These are phyloP conservation scores for Patagioenas fasciata DNA, from an alignment of 2,113 vertebrate genomes.

Conservation along the genomic window DNA sequence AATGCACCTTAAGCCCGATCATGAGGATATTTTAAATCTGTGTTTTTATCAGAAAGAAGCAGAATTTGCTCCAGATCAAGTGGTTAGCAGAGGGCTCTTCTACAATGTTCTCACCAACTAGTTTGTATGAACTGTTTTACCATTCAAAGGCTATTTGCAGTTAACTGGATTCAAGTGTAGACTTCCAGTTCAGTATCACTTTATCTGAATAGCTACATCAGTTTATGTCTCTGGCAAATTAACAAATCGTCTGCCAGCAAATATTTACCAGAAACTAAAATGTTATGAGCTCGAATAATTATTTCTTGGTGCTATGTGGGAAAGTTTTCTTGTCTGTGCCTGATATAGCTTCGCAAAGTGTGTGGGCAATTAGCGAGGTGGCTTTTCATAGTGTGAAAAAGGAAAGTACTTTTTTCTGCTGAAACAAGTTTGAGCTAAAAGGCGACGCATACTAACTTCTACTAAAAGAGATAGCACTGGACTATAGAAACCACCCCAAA, in stretches of 20 bases:
- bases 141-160: background rate
- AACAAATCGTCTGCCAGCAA: background rate
- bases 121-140: background rate
- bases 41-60: background rate
- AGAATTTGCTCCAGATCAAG: background rate
- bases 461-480: background rate
- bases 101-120: background rate
- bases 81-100: background rate
- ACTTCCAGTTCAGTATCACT: background rate
- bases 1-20: background rate
- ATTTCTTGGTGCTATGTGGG: background rate
- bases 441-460: background rate
- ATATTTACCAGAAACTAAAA: background rate
- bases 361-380: constrained; percentile 43
- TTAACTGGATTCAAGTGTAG: background rate
- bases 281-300: background rate
- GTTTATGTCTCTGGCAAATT: background rate
- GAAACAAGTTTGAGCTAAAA: constrained; percentile 22
- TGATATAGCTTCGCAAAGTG: constrained; percentile 21
- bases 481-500: background rate
- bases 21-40: background rate
- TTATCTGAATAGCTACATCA: background rate
- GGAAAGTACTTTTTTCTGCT: constrained; percentile 40
- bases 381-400: constrained; percentile 29
- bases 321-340: constrained; percentile 35